Conservation (phyloP, 2,797 vertebrate species). For the Falco naumanni region DNA sequence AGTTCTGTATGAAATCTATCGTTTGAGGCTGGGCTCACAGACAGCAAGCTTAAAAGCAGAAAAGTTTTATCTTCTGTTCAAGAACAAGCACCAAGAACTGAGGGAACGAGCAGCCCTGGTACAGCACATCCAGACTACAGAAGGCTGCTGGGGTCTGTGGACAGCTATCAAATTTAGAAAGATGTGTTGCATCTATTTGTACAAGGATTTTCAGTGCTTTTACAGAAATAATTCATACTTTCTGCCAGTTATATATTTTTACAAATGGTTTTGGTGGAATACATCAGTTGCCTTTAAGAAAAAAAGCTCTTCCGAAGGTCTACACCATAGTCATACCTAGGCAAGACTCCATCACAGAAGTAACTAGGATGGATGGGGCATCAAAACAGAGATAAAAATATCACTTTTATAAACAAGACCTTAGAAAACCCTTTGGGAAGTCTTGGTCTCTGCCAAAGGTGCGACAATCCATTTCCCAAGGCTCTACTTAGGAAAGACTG, state of each 20-base stretch:
- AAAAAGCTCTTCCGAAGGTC: not conserved
- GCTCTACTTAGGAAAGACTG: not conserved
- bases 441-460: not conserved
- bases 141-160: not conserved
- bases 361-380: not conserved
- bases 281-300: accelerated
- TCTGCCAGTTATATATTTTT: not conserved
- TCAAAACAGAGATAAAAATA: not conserved
- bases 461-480: not conserved
- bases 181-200: not conserved
- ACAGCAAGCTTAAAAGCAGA: not conserved
- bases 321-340: not conserved
- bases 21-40: not conserved
- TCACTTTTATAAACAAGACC: not conserved
- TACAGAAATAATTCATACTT: not conserved
- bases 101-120: not conserved
- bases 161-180: not conserved
- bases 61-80: not conserved
- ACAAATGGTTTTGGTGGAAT: not conserved
- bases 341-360: not conserved
- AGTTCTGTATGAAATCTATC: not conserved
- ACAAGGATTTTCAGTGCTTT: not conserved
- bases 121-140: not conserved
- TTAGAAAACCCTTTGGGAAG: not conserved
- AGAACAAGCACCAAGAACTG: not conserved